phyloP scores from a whole-genome alignment of 2,888 invertebrate genomes.

The Macaria liturata region DNA sequence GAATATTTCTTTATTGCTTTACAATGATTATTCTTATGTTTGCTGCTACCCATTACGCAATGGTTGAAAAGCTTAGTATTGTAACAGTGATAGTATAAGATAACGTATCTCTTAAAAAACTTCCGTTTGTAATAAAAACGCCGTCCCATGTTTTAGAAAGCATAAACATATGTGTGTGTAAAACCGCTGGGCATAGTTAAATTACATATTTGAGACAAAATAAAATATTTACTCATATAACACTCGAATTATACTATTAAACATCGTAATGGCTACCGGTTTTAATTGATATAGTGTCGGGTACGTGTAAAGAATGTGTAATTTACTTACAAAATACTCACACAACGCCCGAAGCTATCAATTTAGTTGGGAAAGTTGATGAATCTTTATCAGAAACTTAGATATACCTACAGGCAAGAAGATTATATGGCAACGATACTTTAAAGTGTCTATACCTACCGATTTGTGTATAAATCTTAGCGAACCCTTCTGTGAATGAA shows the following conservation, averaged over 20 bases:
- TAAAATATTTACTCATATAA: conserved; percentile 25
- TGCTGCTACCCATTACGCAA: neutral
- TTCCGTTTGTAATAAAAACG: conserved; percentile 2
- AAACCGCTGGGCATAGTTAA: no score
- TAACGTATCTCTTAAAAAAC: neutral
- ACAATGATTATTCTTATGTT: no score
- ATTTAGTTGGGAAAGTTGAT: conserved; percentile 45
- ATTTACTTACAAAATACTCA: conserved; percentile 47
- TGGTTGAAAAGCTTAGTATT: conserved; percentile 5
- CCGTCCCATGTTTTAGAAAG: neutral
- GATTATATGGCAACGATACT: no score
- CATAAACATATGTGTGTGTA: neutral
- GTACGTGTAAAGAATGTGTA: conserved; percentile 42
- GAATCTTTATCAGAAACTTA: conserved; percentile 5
- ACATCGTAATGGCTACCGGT: conserved; percentile 55
- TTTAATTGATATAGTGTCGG: conserved; percentile 52
- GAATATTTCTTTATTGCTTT: no score
- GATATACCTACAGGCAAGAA: no score
- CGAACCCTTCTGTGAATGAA: conserved; percentile 5
- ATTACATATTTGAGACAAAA: conserved; percentile 1
- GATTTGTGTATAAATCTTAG: no score
- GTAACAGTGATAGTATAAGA: conserved; percentile 1
- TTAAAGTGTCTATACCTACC: no score
- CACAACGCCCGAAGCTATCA: conserved; percentile 33
- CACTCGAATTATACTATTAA: conserved; percentile 45